phyloP scores from a whole-genome alignment of 1,140 invertebrate species.

The Drosophila punjabiensis region DNA sequence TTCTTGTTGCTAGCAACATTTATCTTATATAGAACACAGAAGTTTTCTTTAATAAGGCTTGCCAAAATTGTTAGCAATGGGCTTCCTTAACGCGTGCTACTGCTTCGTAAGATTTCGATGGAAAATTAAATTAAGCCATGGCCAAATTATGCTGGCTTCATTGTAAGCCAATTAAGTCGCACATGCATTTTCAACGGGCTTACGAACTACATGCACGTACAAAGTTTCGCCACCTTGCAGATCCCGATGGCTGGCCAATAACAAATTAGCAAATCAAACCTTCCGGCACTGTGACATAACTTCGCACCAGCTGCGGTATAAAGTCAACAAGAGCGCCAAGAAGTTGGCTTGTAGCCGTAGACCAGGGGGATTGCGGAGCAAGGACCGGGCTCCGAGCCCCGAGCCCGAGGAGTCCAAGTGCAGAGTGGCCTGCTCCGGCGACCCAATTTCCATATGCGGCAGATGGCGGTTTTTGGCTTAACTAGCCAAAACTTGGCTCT shows the following conservation, averaged over 20 bases:
- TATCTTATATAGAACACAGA: too few relatives aligned
- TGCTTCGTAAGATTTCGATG: neutral
- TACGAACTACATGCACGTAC: constrained; percentile 5
- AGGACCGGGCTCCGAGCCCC: constrained; percentile 42
- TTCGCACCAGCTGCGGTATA: constrained; percentile 71
- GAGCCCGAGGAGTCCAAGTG: constrained; percentile 44
- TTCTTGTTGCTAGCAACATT: too few relatives aligned
- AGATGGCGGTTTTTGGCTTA: constrained; percentile 75
- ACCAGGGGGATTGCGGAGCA: constrained; percentile 69
- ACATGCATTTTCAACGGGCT: constrained; percentile 26
- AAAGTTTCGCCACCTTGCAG: constrained; percentile 26
- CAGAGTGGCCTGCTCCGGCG: constrained; percentile 28
- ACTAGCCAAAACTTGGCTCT: constrained; percentile 75
- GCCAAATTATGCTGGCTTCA: constrained; percentile 5
- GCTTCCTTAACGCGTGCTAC: neutral
- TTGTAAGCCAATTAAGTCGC: constrained; percentile 38
- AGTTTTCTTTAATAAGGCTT: too few relatives aligned
- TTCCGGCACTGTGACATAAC: constrained; percentile 60
- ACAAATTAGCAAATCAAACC: constrained; percentile 76
- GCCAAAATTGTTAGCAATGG: neutral
- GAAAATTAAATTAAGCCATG: constrained; percentile 4
- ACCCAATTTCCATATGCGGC: constrained; percentile 79
- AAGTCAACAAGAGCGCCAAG: constrained; percentile 65
- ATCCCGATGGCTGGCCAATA: constrained; percentile 56
- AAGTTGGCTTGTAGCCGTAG: constrained; percentile 29